Evolutionary conservation across 2,113 vertebrate genomes (phyloP), one percentile per base, ranked within the genome.

Genomic region (Heterocephalus glaber): DNA sequence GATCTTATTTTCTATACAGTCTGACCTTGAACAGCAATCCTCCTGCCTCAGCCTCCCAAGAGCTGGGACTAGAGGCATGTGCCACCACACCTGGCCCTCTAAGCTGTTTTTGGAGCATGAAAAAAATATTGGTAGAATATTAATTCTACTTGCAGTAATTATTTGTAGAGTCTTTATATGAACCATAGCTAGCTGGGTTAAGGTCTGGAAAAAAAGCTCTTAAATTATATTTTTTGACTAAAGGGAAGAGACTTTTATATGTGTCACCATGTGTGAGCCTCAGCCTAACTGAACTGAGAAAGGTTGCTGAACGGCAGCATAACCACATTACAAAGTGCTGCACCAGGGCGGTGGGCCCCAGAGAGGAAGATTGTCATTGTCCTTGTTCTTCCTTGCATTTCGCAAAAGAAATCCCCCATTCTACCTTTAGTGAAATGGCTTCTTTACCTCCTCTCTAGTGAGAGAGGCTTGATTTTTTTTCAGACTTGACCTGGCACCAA

Each of bases 401-500:
- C 77, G 54, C 60, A 68, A 66, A 81, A 77, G 35, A 56, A 86
- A 66, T 33, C 63, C 63, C 38, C 26, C 22, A 0, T 85, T 74
- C 56, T 95, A 5, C 41, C 61, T 88, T 83, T 41, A 9, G 13
- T 63, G 96, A 93, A 95, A 63, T 30, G 54, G 30, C 30, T 68
- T 86, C 79, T 92, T 79, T 9, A 35, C 35, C 38, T 86, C 26
- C 47, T 76, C 19, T 89, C n/a, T 84, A 17, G 38, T 63, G 66
- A 91, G 66, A 76, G 79, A 80, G 38, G 17, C 88, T 94, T 92
- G 41, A 12, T 72, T 86, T 52, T 84, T 86, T 60, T 79, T 41
- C 65, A 76, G 61, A 65, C 35, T 90, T 91, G 44, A 84, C 58
- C 65, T 95, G 74, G 84, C 74, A 89, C 41, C 77, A 90, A 84